These are phyloP conservation scores for Brachyalestes nurse DNA, from an alignment of 2,797 vertebrate genomes.

Conservation along the genomic window DNA sequence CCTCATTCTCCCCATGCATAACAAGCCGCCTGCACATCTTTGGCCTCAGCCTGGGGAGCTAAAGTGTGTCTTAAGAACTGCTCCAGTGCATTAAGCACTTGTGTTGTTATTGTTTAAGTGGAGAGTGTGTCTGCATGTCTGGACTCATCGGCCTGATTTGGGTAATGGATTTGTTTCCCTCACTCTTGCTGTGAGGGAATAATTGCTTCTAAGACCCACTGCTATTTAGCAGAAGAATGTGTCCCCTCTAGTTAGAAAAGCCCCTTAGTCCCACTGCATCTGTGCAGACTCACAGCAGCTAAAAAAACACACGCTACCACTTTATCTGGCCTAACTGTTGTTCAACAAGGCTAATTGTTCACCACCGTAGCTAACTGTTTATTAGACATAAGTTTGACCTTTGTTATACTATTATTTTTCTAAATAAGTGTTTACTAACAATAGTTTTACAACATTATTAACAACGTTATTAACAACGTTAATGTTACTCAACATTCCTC, in stretches of 20 bases:
- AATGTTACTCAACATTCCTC: no score
- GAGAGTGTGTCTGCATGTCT: conserved; percentile 28
- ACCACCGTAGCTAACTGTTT: not conserved
- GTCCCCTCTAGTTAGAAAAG: conserved; percentile 37
- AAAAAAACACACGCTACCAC: conserved; percentile 24
- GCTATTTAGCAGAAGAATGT: conserved; percentile 44
- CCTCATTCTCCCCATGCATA: conserved; percentile 29
- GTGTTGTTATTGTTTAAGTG: conserved; percentile 51
- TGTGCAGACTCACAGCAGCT: conserved; percentile 21
- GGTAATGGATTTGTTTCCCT: conserved; percentile 42
- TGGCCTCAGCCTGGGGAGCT: conserved; percentile 44
- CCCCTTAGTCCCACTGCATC: conserved; percentile 18
- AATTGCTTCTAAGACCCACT: conserved; percentile 51
- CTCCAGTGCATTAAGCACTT: conserved; percentile 43
- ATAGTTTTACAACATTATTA: not conserved
- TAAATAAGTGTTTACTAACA: not conserved
- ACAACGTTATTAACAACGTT: no score
- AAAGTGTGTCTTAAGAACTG: conserved; percentile 43
- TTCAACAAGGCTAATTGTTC: conserved; percentile 4
- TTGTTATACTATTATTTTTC: not conserved
- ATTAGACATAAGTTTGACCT: conserved; percentile 8
- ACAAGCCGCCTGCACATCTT: conserved; percentile 30
- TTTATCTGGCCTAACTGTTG: conserved; percentile 6
- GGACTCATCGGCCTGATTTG: conserved; percentile 42
- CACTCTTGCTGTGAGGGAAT: conserved; percentile 46